Evolutionary conservation across 2,797 vertebrate species (phyloP), one percentile per base, ranked within the genome.

Genomic region (Scarus forsteni): DNA sequence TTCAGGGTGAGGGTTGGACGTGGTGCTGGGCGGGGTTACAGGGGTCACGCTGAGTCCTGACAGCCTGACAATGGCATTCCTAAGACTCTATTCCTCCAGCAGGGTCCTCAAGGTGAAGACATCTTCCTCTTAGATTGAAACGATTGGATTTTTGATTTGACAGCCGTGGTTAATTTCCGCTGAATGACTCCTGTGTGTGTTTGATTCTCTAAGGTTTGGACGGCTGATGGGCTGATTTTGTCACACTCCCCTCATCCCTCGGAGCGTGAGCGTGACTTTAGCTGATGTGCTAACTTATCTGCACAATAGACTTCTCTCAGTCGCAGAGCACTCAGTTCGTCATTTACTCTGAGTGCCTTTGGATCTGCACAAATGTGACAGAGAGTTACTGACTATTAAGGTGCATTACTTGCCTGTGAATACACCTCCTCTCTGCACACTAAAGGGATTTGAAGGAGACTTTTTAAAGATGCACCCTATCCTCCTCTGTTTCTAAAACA

Each of bases 41-140:
- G 59, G 38, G 19, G 62, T 12, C 69, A 18, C 45, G 55, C 52
- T 11, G 62, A 51, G 44, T 49, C 66, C 80, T 93, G 94, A 94
- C 93, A 94, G 84, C 79, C 80, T 54, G 68, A 93, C 92, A 94
- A 94, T 91, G 89, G 79, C 77, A 73, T 75, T 59, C 71, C 52
- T 64, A 89, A 89, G 89, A 84, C 89, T 90, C 85, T 80, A 77
- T 88, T 85, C 74, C 79, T 43, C 15, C 62, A 13, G 0, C 61
- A 0, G 63, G 79, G 84, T 75, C 83, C 54, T 65, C 7, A 48
- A 84, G 85, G 90, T 86, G 88, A 89, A 77, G 61, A 27, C 3
- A 35, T n/a, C 73, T 65, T 75, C 83, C 49, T 60, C 58, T 62
- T 38, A 35, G 6, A 27, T 8, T 60, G 60, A 65, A 38, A 56